phyloP scores from a whole-genome alignment of 1,140 invertebrate genomes.

The Ips nitidus region DNA sequence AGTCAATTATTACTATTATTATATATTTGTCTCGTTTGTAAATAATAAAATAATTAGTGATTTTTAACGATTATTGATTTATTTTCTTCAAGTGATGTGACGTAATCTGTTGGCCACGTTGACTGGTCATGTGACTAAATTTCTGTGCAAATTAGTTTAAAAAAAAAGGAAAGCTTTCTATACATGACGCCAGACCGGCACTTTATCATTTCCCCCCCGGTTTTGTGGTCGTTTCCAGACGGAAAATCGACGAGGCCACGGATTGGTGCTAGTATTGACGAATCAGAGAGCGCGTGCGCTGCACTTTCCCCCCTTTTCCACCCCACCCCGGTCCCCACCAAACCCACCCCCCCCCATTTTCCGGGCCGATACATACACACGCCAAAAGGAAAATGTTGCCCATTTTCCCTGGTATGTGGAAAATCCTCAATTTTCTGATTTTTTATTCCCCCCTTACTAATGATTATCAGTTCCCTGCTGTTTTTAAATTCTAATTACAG shows the following conservation, averaged over 20 bases:
- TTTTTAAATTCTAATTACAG: too few relatives aligned
- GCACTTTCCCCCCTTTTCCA: not conserved
- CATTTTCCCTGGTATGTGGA: too few relatives aligned
- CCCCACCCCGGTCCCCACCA: not conserved
- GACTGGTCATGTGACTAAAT: not conserved
- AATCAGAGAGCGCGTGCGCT: constrained; percentile 1
- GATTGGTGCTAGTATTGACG: constrained; percentile 38
- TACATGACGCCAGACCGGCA: constrained; percentile 4
- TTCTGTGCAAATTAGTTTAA: not conserved
- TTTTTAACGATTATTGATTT: not conserved
- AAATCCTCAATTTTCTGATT: too few relatives aligned
- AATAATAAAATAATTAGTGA: not conserved
- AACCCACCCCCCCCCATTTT: too few relatives aligned
- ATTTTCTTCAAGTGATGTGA: not conserved
- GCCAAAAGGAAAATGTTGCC: too few relatives aligned
- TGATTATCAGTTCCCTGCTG: too few relatives aligned
- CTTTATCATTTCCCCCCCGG: constrained; percentile 19
- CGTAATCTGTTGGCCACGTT: not conserved
- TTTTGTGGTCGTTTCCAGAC: constrained; percentile 26
- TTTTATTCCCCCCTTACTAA: too few relatives aligned
- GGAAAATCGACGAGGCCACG: constrained; percentile 15
- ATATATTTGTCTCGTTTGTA: constrained; percentile 1
- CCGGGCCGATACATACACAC: too few relatives aligned
- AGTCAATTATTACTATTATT: too few relatives aligned
- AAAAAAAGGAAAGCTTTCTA: not conserved